A percentile compares a stretch with the other conserved stretches of the same genome.
Evolutionary conservation across 2,888 invertebrate species (phyloP).

Genomic region (Aspidiotus rigidus): DNA sequence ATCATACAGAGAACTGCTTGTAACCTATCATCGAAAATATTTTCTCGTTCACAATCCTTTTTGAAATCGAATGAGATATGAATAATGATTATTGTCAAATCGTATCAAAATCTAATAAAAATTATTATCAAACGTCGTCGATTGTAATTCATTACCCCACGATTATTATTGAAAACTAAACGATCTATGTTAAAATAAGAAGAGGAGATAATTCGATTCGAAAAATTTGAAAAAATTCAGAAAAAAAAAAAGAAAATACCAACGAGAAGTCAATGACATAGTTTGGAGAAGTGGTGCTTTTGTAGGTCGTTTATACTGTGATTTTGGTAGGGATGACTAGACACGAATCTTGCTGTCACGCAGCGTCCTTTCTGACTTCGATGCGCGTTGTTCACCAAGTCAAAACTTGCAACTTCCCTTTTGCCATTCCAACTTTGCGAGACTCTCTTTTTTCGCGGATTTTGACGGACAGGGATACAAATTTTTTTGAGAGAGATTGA

Average conservation of each 20-base stretch:
- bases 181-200: not conserved
- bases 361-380: slow-evolving; percentile 29
- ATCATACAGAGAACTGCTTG: too few relatives aligned
- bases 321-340: slow-evolving; percentile 32
- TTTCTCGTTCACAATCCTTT: too few relatives aligned
- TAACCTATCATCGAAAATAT: too few relatives aligned
- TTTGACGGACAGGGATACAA: too few relatives aligned
- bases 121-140: too few relatives aligned
- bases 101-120: too few relatives aligned
- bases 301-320: slow-evolving; percentile 31
- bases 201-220: not conserved
- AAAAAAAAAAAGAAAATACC: slow-evolving; percentile 16
- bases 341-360: slow-evolving; percentile 34
- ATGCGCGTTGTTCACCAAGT: slow-evolving; percentile 8
- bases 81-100: too few relatives aligned
- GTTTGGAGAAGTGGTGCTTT: slow-evolving; percentile 31
- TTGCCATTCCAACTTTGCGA: too few relatives aligned
- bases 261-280: slow-evolving; percentile 32
- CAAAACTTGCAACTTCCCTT: too few relatives aligned
- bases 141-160: not conserved
- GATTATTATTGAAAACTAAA: not conserved
- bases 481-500: too few relatives aligned
- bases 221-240: slow-evolving; percentile 11
- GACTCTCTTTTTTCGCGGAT: too few relatives aligned
- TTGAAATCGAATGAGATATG: too few relatives aligned